Evolutionary conservation across 2,888 invertebrate genomes (phyloP).

Genomic region (Atherix ibis): DNA sequence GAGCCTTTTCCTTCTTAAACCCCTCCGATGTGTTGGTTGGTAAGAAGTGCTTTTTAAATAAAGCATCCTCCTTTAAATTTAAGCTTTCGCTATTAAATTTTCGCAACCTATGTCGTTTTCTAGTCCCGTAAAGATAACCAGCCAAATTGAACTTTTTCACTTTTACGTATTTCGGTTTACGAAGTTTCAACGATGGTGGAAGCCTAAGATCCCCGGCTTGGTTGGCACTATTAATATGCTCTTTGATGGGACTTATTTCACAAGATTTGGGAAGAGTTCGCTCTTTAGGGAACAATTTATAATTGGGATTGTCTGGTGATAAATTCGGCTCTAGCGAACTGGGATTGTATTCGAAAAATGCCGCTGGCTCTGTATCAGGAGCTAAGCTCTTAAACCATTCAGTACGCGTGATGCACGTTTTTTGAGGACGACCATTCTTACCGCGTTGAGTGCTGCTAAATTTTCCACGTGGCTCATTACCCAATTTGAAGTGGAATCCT

Average conservation of each 20-base stretch:
- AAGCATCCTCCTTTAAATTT: too few species aligned
- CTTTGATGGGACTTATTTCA: neutral
- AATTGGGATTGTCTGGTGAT: too few species aligned
- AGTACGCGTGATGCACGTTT: too few species aligned
- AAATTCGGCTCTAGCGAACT: neutral
- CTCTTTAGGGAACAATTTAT: neutral
- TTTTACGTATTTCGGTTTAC: constrained; percentile 20
- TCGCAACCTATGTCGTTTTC: constrained; percentile 3
- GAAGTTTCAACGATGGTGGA: constrained; percentile 19
- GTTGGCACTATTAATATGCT: too few species aligned
- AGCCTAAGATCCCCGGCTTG: too few species aligned
- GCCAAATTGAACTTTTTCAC: constrained; percentile 29
- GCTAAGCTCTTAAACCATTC: neutral
- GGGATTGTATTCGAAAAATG: too few species aligned
- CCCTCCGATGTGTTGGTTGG: constrained; percentile 15
- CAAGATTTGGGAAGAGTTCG: neutral
- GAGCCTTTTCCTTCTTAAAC: constrained; percentile 9
- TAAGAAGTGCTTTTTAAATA: neutral
- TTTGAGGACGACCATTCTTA: neutral
- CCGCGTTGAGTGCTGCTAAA: neutral
- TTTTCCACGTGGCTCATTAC: constrained; percentile 20
- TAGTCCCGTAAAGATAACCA: constrained; percentile 18
- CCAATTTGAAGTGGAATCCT: constrained; percentile 26
- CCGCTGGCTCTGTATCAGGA: neutral
- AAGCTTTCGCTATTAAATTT: neutral